Base-by-base conservation (phyloP, 2,888 invertebrate species). In the Tetheella fluctuosa region DNA sequence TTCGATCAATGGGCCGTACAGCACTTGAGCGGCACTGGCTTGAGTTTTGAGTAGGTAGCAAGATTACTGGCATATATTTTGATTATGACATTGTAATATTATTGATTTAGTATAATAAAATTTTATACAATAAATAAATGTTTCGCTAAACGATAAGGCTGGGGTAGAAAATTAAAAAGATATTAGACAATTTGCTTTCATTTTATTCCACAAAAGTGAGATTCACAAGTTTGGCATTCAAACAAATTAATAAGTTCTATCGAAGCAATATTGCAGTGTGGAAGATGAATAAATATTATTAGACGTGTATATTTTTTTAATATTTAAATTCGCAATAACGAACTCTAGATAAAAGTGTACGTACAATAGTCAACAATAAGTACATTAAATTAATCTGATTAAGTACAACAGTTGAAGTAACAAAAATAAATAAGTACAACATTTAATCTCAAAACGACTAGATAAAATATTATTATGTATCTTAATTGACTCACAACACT, bases 1-100 rank as follows among this genome's bases (percentile, higher is more conserved):
- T 97, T 97, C 77, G 96, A 97, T 80, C 88, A 94, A 12, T 96
- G 96, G 96, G 95, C 94, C 0, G 94, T 93, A 30, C 81, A 94
- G 52, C 94, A 96, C 83, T 84, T 95, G 30, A 91, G 93, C 59
- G 95, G 94, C 1, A 95, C 95, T 0, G 96, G 94, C 4, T 81
- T 96, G 12, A 89, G 86, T 60, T 95, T 95, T 69, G 94, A 95
- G 71, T 95, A 77, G 73, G 23, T 28, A 20, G 17, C 83, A 13
- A 59, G 17, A 52, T 30, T 23, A 52, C 57, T 52, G 42, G 10
- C 48, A 10, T 10, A 7, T 20, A 48, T 48, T 20, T 4, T 48
- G 20, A 15, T 7, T 48, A 48, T 20, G 2, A 17, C 20, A 17
- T 20, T 48, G 42, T 17, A 17, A 48, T 20, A 48, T 48, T 48